Base-by-base conservation (phyloP, 2,113 vertebrate genomes). In the Ploceus nigricollis region DNA sequence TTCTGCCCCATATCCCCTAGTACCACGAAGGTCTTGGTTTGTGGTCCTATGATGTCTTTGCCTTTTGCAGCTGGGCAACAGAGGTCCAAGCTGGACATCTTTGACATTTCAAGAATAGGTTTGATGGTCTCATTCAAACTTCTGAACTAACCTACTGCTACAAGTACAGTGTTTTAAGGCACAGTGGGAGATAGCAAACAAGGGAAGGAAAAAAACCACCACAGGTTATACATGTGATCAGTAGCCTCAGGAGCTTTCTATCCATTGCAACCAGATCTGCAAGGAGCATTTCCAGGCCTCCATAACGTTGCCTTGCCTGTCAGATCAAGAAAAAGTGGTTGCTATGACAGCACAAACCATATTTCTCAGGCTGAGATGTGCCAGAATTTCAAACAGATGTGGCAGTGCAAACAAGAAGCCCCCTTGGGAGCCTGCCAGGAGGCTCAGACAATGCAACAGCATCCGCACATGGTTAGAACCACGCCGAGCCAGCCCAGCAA, bases 311-410 rank as follows among this genome's bases (percentile, higher is more conserved):
- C 42, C 54, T 72, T 57, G 88, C 90, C 76, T 93, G 86, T 92
- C 76, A 81, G 86, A 94, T 86, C 82, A 92, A 94, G 90, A 93
- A 89, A 94, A 93, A 90, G 75, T 18, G 48, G 93, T 96, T 96
- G 93, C 95, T 92, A 75, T 73, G 87, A 94, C 87, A 91, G 86
- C 10, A 1, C 53, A 93, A 90, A 87, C 90, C 77, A 27, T 90
- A 95, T 92, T 97, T 97, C 94, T 94, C 83, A 90, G 90, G 76
- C 88, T 68, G 73, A 82, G 84, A 89, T 88, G 84, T 90, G 96
- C 90, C 94, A 97, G 82, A 93, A 96, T 94, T 92, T 95, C 94
- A 96, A 90, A 93, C 94, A 97, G 93, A 97, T 97, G 95, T 96
- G 95, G 94, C 93, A 95, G 84, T 56, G 64, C 92, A 91, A 96